A percentile compares a stretch with the other conserved stretches of the same genome.
These are phyloP conservation scores for Sitta europaea DNA, from an alignment of 2,113 vertebrate genomes.

Conservation along the genomic window DNA sequence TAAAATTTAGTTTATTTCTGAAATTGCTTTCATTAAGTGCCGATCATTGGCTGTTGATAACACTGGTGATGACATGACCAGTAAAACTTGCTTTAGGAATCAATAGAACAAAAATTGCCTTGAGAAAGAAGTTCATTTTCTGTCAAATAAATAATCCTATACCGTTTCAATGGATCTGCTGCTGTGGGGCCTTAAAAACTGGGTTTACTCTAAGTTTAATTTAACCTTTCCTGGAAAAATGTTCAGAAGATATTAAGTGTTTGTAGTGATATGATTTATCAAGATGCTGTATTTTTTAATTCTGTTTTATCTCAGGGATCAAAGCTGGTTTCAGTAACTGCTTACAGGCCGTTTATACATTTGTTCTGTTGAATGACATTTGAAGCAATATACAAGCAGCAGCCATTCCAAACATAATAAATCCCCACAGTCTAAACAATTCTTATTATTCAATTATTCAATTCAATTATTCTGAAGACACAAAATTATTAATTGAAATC, in stretches of 20 bases:
- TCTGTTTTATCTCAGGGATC: background rate
- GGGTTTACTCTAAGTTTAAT: background rate
- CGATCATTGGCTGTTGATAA: background rate
- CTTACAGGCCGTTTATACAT: background rate
- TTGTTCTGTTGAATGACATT: background rate
- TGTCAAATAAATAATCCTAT: background rate
- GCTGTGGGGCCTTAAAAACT: background rate
- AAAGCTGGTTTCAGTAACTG: background rate
- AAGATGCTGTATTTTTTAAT: background rate
- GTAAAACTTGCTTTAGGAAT: background rate
- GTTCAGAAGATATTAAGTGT: background rate
- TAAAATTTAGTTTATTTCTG: background rate
- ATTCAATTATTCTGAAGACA: background rate
- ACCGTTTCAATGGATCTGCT: accelerated
- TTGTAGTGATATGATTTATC: background rate
- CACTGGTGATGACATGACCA: background rate
- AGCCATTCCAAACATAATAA: background rate
- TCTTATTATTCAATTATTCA: background rate
- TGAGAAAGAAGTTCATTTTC: background rate
- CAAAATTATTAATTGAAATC: background rate
- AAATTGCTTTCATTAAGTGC: background rate
- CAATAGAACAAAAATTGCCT: background rate
- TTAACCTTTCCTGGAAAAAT: background rate
- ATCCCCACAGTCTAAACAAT: background rate
- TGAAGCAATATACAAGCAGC: background rate